These are phyloP conservation scores for Pararge aegeria DNA, from an alignment of 1,140 invertebrate species.

Conservation along the genomic window DNA sequence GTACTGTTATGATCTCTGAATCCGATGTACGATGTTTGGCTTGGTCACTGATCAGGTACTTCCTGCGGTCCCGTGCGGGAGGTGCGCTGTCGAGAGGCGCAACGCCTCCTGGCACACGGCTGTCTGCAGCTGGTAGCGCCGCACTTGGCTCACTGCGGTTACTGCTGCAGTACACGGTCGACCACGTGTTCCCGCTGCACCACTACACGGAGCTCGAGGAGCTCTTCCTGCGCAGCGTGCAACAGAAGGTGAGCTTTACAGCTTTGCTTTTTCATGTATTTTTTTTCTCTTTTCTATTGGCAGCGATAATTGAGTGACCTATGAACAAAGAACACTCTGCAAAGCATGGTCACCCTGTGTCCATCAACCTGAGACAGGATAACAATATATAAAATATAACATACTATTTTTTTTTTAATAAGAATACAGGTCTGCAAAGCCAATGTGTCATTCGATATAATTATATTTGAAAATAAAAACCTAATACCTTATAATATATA, in stretches of 20 bases:
- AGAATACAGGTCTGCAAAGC: too few species aligned
- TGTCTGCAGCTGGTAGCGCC: conserved; percentile 81
- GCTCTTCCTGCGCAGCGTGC: conserved; percentile 87
- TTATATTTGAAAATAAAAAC: too few species aligned
- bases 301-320: too few species aligned
- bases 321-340: too few species aligned
- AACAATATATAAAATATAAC: too few species aligned
- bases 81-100: conserved; percentile 83
- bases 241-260: conserved; percentile 81
- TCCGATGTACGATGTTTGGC: neutral
- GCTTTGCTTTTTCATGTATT: too few species aligned
- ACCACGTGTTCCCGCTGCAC: conserved; percentile 91
- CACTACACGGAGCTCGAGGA: conserved; percentile 89
- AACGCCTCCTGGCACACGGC: conserved; percentile 84
- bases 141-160: conserved; percentile 90
- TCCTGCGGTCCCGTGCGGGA: conserved; percentile 87
- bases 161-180: conserved; percentile 92
- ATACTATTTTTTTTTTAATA: too few species aligned
- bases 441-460: too few species aligned
- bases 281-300: too few species aligned
- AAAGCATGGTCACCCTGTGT: too few species aligned
- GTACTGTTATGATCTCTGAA: neutral
- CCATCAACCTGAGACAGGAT: too few species aligned
- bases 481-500: too few species aligned
- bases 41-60: conserved; percentile 83